Base-by-base conservation (phyloP, 2,797 vertebrate genomes). In the Coregonus suidteri region DNA sequence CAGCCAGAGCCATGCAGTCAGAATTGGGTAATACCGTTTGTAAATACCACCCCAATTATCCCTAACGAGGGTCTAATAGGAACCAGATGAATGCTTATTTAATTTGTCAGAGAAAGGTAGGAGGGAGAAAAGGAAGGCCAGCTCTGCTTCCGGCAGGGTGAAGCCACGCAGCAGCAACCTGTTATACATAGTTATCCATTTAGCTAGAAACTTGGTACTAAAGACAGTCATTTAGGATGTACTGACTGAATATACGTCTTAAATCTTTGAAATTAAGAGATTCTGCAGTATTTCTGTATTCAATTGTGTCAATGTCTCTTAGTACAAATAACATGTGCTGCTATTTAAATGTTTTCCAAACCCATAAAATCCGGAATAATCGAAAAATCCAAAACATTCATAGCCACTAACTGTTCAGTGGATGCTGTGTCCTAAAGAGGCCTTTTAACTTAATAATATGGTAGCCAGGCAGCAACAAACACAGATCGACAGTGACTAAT, bases 31-130 rank as follows among this genome's bases (percentile, higher is more conserved):
- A 91, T 88, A 79, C 86, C 91, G 90, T 92, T 92, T 91, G 92
- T 91, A 91, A 93, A 94, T 92, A 92, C 87, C 87, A 76, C 77
- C 77, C 87, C 93, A 93, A 92, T 93, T 93, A 92, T 64, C 34
- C 79, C 89, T 93, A 93, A 94, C 85, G 87, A 88, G 85, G 81
- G 76, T 82, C 86, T 92, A 90, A 94, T 88, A 85, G 83, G 87
- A 92, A 85, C 85, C 91, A 94, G 87, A 87, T 88, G 90, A 87
- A 81, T 80, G 82, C 87, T 93, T 92, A 93, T 93, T 92, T 91
- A 87, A 91, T 94, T 93, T 91, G 91, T 90, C 90, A 91, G 88
- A 77, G 79, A 86, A 92, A 91, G 88, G 90, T 91, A 84, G 81
- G 90, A 88, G 83, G 82, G 84, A 87, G 87, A 86, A 84, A 78